These are phyloP conservation scores for Polyommatus iphigenia DNA, from an alignment of 2,888 invertebrate genomes.

Conservation along the genomic window DNA sequence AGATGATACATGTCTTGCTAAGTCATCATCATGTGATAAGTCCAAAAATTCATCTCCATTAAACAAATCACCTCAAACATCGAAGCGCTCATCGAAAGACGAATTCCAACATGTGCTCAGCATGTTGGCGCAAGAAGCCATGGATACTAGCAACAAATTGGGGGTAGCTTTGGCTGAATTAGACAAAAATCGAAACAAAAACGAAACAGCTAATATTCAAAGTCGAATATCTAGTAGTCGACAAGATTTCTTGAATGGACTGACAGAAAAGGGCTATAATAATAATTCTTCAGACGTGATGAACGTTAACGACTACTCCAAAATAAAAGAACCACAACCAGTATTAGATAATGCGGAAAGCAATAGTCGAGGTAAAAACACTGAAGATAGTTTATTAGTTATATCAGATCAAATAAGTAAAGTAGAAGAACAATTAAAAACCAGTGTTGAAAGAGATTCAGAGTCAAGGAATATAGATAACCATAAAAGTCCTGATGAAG, in stretches of 20 bases:
- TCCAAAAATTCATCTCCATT: constrained; percentile 80
- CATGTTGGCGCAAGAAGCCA: constrained; percentile 87
- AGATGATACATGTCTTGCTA: constrained; percentile 73
- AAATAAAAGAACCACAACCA: constrained; percentile 47
- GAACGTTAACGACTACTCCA: constrained; percentile 50
- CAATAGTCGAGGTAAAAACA: constrained; percentile 65
- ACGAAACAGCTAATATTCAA: constrained; percentile 69
- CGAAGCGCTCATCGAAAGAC: constrained; percentile 72
- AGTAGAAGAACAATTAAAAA: constrained; percentile 74
- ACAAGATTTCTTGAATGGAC: constrained; percentile 70
- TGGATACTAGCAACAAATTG: constrained; percentile 85
- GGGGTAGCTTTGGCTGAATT: constrained; percentile 84
- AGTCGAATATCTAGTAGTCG: constrained; percentile 74
- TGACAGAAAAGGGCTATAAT: constrained; percentile 60
- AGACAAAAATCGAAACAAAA: constrained; percentile 70
- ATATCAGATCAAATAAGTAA: constrained; percentile 74
- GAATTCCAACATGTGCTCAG: constrained; percentile 86
- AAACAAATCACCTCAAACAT: constrained; percentile 77
- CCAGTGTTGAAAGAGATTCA: constrained; percentile 68
- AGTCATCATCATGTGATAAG: constrained; percentile 75
- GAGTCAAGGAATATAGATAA: constrained; percentile 14
- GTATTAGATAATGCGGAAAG: constrained; percentile 39
- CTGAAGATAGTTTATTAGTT: constrained; percentile 74
- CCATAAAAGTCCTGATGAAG: not conserved
- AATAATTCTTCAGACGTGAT: constrained; percentile 54